phyloP scores from a whole-genome alignment of 2,113 vertebrate species.

The Dromiciops gliroides region DNA sequence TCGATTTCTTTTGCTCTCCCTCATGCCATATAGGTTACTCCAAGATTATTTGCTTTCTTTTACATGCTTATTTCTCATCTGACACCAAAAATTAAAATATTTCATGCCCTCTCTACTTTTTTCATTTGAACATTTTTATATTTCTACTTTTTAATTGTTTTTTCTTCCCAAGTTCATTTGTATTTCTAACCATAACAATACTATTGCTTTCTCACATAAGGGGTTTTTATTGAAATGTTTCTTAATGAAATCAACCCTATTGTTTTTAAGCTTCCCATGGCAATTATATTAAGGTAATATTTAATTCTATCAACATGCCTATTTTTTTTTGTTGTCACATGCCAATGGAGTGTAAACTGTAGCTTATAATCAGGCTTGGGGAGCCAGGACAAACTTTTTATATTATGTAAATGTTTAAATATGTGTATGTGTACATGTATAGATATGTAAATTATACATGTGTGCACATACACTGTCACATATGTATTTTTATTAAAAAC shows the following conservation, averaged over 20 bases:
- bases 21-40: no score
- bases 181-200: not conserved
- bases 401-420: no score
- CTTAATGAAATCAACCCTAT: not conserved
- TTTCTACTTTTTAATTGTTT: not conserved
- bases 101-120: not conserved
- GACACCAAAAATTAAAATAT: not conserved
- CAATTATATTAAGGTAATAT: not conserved
- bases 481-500: no score
- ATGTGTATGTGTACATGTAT: not conserved
- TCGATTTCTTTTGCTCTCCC: no score
- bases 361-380: not conserved
- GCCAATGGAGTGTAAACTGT: not conserved
- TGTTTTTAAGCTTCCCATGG: not conserved
- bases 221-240: not conserved
- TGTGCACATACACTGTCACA: no score
- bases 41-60: not conserved
- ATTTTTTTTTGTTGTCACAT: not conserved
- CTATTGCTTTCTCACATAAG: not conserved
- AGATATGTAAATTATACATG: not conserved
- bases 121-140: not conserved
- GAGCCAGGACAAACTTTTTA: not conserved
- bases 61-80: not conserved
- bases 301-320: not conserved
- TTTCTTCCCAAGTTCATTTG: not conserved